Conservation (phyloP, 2,113 vertebrate genomes). For the Rousettus leschenaultii region DNA sequence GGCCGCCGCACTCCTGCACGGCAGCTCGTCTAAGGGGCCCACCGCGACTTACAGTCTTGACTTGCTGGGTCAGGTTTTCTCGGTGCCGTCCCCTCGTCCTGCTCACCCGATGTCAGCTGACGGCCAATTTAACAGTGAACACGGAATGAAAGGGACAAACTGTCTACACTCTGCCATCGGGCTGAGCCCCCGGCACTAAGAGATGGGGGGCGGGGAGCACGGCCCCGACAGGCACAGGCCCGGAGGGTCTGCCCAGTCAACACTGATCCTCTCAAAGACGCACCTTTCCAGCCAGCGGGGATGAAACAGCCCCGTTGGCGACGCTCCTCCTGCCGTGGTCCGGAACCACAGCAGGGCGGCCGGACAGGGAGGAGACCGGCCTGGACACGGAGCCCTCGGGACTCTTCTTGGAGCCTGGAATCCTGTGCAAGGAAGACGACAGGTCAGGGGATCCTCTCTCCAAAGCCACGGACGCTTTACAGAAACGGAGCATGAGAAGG, state of each 20-base stretch:
- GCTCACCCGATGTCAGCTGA: not conserved
- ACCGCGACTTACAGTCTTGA: not conserved
- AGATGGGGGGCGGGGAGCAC: not conserved
- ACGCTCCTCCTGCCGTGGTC: conserved; percentile 81
- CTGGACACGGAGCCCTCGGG: conserved; percentile 78
- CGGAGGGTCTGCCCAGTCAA: rapidly evolving
- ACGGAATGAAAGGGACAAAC: rapidly evolving
- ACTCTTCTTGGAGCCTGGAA: conserved; percentile 87
- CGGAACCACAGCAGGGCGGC: conserved; percentile 60
- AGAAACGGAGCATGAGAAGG: not conserved
- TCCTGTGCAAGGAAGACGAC: conserved; percentile 76
- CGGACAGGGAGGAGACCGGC: conserved; percentile 70
- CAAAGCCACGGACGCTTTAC: not conserved
- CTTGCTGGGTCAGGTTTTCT: not conserved
- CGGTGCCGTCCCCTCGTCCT: not conserved
- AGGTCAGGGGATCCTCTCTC: not conserved
- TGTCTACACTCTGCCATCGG: rapidly evolving
- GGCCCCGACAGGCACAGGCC: not conserved
- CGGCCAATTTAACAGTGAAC: not conserved
- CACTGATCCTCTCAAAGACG: not conserved
- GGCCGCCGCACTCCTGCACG: not conserved
- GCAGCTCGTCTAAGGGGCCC: not conserved
- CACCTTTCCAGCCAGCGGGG: conserved; percentile 85
- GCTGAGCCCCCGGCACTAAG: rapidly evolving
- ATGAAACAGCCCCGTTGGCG: conserved; percentile 80